Percentiles rank a stretch among this genome's conserved stretches.
Conservation (phyloP, 2,797 vertebrate genomes). For the Meriones psammophilus region DNA sequence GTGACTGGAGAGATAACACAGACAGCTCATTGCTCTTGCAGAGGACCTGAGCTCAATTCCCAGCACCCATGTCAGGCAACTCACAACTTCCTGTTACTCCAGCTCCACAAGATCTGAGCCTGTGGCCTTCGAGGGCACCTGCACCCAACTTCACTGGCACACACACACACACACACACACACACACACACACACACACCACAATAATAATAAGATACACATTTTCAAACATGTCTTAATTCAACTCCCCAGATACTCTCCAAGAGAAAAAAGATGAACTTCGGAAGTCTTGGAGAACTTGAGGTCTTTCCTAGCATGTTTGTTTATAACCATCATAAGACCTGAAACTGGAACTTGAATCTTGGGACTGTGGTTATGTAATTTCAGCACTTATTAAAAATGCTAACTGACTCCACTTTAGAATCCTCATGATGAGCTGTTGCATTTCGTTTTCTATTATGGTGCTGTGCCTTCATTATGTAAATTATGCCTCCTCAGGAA, state of each 20-base stretch:
- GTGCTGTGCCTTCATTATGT: not conserved
- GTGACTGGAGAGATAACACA: not conserved
- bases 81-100: not conserved
- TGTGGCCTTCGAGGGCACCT: not conserved
- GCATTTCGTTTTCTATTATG: not conserved
- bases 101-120: not conserved
- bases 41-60: not conserved
- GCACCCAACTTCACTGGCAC: not conserved
- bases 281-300: not conserved
- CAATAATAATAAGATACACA: not conserved
- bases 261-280: conserved; percentile 49
- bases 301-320: not conserved
- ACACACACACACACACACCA: not conserved
- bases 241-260: not conserved
- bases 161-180: not conserved
- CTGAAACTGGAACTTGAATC: conserved; percentile 6
- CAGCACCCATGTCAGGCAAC: not conserved
- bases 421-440: conserved; percentile 19
- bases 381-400: conserved; percentile 26
- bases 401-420: not conserved
- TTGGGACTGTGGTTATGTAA: not conserved
- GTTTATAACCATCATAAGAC: not conserved
- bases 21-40: not conserved
- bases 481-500: not conserved
- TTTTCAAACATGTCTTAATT: conserved; percentile 29